These are phyloP conservation scores for Tinea pellionella DNA, from an alignment of 2,888 invertebrate species.

Conservation along the genomic window DNA sequence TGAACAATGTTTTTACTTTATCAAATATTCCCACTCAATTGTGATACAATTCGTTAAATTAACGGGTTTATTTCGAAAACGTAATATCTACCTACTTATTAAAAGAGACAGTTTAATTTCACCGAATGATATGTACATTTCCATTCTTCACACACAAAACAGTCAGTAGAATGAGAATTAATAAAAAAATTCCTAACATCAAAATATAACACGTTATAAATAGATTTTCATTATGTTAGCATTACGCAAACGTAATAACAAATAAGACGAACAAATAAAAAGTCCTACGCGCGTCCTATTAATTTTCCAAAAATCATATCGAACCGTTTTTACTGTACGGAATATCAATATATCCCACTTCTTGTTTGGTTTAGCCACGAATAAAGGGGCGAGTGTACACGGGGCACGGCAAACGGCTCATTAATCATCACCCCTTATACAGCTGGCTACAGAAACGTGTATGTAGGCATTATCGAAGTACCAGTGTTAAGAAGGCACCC, in stretches of 20 bases:
- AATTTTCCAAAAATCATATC: slow-evolving; percentile 9
- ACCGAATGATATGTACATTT: no score
- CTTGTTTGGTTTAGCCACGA: slow-evolving; percentile 22
- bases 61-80: background rate
- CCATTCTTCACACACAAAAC: background rate
- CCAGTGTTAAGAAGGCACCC: slow-evolving; percentile 32
- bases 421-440: slow-evolving; percentile 59
- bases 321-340: background rate
- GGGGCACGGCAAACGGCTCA: slow-evolving; percentile 39
- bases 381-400: slow-evolving; percentile 33
- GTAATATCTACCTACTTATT: no score
- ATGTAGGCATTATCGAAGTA: slow-evolving; percentile 25
- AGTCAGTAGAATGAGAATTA: background rate
- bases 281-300: background rate
- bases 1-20: background rate
- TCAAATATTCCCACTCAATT: background rate
- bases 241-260: background rate
- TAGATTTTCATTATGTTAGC: background rate
- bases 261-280: slow-evolving; percentile 5
- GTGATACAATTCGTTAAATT: background rate
- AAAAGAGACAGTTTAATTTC: no score
- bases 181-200: background rate
- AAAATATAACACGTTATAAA: background rate
- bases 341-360: slow-evolving; percentile 6
- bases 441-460: slow-evolving; percentile 43